Evolutionary conservation across 1,140 invertebrate genomes (phyloP).

Genomic region (Araneus ventricosus): DNA sequence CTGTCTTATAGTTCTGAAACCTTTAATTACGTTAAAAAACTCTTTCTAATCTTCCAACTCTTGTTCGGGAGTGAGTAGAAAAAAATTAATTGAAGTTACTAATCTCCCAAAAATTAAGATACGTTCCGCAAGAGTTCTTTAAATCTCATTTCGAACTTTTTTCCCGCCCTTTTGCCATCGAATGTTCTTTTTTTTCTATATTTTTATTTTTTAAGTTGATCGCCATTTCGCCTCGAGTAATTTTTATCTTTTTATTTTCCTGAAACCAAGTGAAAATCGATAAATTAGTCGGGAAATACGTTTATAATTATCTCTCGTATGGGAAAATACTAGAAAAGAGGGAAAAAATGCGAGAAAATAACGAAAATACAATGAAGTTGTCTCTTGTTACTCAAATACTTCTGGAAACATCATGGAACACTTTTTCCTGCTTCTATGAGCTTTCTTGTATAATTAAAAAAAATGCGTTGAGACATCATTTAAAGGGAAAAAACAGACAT

Average conservation of each 20-base stretch:
- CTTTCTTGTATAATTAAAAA: constrained; percentile 8
- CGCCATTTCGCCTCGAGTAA: background rate
- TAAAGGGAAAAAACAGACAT: constrained; percentile 11
- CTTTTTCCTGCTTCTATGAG: background rate
- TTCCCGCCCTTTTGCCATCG: background rate
- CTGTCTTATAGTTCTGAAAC: background rate
- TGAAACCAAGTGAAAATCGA: constrained; percentile 33
- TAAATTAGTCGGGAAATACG: constrained; percentile 55
- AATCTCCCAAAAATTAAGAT: constrained; percentile 43
- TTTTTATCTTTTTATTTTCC: constrained; percentile 4
- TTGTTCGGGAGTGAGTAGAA: background rate
- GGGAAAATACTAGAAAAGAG: background rate
- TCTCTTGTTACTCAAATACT: background rate
- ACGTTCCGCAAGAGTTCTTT: constrained; percentile 27
- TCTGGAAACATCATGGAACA: background rate
- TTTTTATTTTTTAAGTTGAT: background rate
- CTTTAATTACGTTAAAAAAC: background rate
- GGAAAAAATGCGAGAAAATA: background rate
- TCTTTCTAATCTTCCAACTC: background rate
- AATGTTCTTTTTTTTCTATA: background rate
- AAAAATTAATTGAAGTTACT: constrained; percentile 15
- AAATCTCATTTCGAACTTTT: constrained; percentile 41
- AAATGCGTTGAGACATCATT: background rate
- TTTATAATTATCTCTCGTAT: constrained; percentile 55
- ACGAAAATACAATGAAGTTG: constrained; percentile 2